Base-by-base conservation (phyloP, 2,113 vertebrate species). In the Mohoua ochrocephala region DNA sequence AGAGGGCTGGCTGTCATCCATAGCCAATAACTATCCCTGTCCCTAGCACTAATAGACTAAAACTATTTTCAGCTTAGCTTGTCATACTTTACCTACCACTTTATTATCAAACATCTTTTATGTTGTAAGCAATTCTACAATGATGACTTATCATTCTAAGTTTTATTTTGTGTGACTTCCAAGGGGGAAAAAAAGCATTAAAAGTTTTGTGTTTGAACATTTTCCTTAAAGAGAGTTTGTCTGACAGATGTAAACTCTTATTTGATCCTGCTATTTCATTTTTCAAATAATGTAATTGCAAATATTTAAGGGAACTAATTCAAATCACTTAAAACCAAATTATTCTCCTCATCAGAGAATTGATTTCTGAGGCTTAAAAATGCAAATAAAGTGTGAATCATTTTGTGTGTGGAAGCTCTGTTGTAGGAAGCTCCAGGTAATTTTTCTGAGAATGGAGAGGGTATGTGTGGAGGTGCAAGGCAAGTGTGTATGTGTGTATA, bases 91-190 rank as follows among this genome's bases (percentile, higher is more conserved):
- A 71, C 54, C 10, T 84, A 42, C 59, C 41, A 57, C 78, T 90
- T 67, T 70, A 91, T 56, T 81, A 47, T 54, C 52, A 74, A 93
- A 60, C 49, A 61, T 94, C 60, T 94, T 97, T 89, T 67, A 77
- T 59, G 65, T 61, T 65, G 45, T 75, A 76, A 93, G 57, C 76
- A 94, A 68, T 79, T 93, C 53, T 84, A 79, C 35, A 71, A 37
- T 74, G 78, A 71, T 94, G 52, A 49, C 53, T 60, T 19, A 4
- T n/a, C 13, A 57, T 31, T 67, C 31, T 83, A 85, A 2, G 35
- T 70, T 96, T 95, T 90, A 85, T 79, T 82, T 95, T 94, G 31
- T 69, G 79, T 84, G 59, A 28, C n/a, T 96, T 94, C 31, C 52
- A 87, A 80, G 39, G 45, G 45, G 15, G 13, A 5, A 31, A 37